Evolutionary conservation across 2,888 invertebrate genomes (phyloP).

Genomic region (Drosophila picticornis): DNA sequence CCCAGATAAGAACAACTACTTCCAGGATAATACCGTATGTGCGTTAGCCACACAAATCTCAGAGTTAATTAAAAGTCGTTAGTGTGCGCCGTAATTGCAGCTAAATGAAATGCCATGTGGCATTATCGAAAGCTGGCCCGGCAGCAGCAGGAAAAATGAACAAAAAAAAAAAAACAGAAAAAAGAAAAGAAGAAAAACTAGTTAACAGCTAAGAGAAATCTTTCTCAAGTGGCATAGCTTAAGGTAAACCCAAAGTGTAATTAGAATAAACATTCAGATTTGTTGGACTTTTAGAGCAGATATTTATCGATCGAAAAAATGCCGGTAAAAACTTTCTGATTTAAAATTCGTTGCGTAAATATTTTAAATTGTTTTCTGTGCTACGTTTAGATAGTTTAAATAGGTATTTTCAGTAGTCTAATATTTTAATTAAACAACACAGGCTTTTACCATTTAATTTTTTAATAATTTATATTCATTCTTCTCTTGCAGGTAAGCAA

Average conservation of each 20-base stretch:
- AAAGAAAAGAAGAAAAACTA: background rate
- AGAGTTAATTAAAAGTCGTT: constrained; percentile 79
- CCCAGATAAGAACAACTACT: constrained; percentile 43
- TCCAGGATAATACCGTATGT: constrained; percentile 29
- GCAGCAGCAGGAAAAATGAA: background rate
- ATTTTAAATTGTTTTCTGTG: background rate
- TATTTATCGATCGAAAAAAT: background rate
- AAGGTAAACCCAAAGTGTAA: constrained; percentile 8
- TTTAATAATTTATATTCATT: background rate
- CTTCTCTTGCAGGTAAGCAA: constrained; percentile 60
- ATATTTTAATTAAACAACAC: constrained; percentile 2
- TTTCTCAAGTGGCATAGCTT: background rate
- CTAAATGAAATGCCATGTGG: constrained; percentile 47
- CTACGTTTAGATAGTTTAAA: background rate
- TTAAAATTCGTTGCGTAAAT: background rate
- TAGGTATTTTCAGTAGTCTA: background rate
- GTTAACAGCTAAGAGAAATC: background rate
- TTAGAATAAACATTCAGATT: constrained; percentile 14
- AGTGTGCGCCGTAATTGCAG: constrained; percentile 68
- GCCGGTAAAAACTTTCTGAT: background rate
- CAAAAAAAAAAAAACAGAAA: background rate
- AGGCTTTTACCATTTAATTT: background rate
- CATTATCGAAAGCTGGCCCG: constrained; percentile 9
- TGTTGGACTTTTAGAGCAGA: background rate
- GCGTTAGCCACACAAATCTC: constrained; percentile 69